Base-by-base conservation (phyloP, 2,113 vertebrate species). In the Pleuronectes platessa region DNA sequence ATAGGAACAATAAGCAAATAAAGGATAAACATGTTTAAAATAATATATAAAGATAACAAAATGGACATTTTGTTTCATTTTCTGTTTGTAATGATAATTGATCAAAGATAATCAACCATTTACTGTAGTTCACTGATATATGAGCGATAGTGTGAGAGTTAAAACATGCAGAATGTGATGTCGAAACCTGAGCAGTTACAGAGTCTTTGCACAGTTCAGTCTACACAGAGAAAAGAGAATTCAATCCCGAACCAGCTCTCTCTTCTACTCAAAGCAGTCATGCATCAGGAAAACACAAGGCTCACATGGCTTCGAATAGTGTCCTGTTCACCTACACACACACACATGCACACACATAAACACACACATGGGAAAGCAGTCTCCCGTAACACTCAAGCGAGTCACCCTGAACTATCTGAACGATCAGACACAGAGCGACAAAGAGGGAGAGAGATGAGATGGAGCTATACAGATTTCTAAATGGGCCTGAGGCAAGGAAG, bases 371-470 rank as follows among this genome's bases (percentile, higher is more conserved):
- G 56, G 71, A 77, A 82, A 64, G 81, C 84, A 86, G 78, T 89
- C 81, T 86, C 76, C 89, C 87, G 74, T 82, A 91, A 91, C 90
- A 93, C 90, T 93, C 88, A 90, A 85, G 85, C 85, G 65, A 90
- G 82, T 93, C 92, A 93, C 87, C 90, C 92, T 83, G 91, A 94
- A 93, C 93, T 93, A 93, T 94, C 93, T 93, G 73, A 64, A n/a
- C 59, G 20, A 92, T 92, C 90, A 88, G 84, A 87, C 84, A 85
- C 82, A 89, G 83, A 87, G 82, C 31, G 60, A 83, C 80, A 85
- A 81, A 89, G 62, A 81, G 58, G 53, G 76, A 68, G 59, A 75
- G 82, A 81, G 82, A 72, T 31, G 66, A 81, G 73, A 79, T 53
- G 65, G 74, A 72, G 77, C 79, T 79, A 74, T 78, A 90, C 67